phyloP scores from a whole-genome alignment of 2,797 vertebrate species.

The Chaetodon trifasciatus region DNA sequence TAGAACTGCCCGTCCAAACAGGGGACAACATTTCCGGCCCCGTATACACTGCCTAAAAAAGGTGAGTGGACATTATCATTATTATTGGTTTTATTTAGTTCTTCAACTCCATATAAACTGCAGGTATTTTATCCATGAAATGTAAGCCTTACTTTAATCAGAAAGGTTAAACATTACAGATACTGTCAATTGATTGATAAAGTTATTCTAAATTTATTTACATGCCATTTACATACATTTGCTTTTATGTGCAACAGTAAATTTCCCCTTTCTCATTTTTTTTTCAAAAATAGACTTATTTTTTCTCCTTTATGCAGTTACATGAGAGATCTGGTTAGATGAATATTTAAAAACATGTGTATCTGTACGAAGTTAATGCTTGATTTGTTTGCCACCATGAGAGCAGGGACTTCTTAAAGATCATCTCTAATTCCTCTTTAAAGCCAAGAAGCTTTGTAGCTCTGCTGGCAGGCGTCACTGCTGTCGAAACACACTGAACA shows the following conservation, averaged over 20 bases:
- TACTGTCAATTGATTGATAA: background rate
- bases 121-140: background rate
- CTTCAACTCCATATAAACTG: background rate
- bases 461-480: constrained; percentile 15
- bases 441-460: constrained; percentile 66
- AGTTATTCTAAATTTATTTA: background rate
- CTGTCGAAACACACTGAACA: background rate
- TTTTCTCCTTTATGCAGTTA: background rate
- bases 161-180: background rate
- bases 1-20: constrained; percentile 86
- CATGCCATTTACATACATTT: background rate
- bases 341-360: background rate
- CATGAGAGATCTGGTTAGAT: background rate
- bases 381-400: constrained; percentile 20
- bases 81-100: background rate
- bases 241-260: background rate
- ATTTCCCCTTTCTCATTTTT: background rate
- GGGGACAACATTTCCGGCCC: constrained; percentile 89
- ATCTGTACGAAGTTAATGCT: background rate
- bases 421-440: constrained; percentile 56
- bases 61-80: constrained; percentile 80
- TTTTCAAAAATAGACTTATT: background rate
- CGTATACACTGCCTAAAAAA: constrained; percentile 93
- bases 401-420: constrained; percentile 44
- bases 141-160: background rate